These are phyloP conservation scores for Lepus americanus DNA, from an alignment of 2,113 vertebrate species.

Conservation along the genomic window DNA sequence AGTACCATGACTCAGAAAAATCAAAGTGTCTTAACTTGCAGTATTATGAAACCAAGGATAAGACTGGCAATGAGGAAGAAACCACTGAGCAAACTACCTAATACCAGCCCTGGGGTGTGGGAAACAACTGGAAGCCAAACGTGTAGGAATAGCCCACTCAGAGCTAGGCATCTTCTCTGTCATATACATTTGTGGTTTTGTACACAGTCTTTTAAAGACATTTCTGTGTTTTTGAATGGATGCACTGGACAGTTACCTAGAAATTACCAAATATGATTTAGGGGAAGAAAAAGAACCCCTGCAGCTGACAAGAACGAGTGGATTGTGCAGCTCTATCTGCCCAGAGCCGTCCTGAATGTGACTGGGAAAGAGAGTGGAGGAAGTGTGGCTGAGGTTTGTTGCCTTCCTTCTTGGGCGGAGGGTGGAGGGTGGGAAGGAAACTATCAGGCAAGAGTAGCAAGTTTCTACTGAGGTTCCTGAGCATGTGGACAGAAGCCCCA, in stretches of 20 bases:
- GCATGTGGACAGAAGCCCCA: too few species aligned
- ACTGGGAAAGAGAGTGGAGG: neutral
- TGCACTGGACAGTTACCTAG: neutral
- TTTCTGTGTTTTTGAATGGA: neutral
- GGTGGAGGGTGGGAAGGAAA: neutral
- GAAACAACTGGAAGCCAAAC: neutral
- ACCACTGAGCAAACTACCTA: neutral
- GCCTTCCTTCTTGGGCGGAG: neutral
- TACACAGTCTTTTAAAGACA: neutral
- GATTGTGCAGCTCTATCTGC: accelerated
- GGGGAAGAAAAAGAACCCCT: neutral
- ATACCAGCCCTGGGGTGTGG: neutral
- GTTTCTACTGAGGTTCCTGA: neutral
- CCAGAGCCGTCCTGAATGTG: accelerated
- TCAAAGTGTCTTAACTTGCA: neutral
- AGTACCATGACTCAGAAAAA: neutral
- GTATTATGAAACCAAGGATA: neutral
- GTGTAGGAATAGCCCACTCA: neutral
- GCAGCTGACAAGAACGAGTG: neutral
- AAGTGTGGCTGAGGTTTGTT: neutral
- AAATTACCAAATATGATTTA: neutral
- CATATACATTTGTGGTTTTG: neutral
- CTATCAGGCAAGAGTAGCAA: too few species aligned
- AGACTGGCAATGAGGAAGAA: neutral
- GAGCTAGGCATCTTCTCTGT: neutral